Evolutionary conservation across 2,797 vertebrate genomes (phyloP).

Genomic region (Phalloptychus januarius): DNA sequence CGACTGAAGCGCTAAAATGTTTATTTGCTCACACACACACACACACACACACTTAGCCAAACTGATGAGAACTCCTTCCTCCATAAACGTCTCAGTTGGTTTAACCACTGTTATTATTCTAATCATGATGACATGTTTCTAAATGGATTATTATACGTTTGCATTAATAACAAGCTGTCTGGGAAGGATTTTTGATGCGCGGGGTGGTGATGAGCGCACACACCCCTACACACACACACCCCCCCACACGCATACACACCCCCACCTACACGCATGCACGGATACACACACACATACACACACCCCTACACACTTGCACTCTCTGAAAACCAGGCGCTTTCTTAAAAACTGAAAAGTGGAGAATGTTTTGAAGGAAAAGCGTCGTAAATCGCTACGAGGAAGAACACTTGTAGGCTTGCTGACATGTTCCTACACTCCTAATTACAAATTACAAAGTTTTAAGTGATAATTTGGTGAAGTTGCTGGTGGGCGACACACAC

Average conservation of each 20-base stretch:
- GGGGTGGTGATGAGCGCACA: slow-evolving; percentile 27
- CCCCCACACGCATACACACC: slow-evolving; percentile 21
- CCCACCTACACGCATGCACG: slow-evolving; percentile 22
- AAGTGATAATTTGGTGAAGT: slow-evolving; percentile 66
- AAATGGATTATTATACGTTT: slow-evolving; percentile 80
- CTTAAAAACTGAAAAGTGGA: slow-evolving; percentile 6
- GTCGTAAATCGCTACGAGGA: not conserved
- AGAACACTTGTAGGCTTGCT: slow-evolving; percentile 20
- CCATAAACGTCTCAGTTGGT: slow-evolving; percentile 66
- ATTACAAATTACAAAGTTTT: slow-evolving; percentile 71
- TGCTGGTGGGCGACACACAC: slow-evolving; percentile 53
- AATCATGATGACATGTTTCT: slow-evolving; percentile 80
- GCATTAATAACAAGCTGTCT: slow-evolving; percentile 78
- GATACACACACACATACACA: slow-evolving; percentile 22
- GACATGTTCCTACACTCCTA: slow-evolving; percentile 63
- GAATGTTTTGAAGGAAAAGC: slow-evolving; percentile 12
- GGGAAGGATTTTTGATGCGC: slow-evolving; percentile 50
- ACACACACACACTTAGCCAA: slow-evolving; percentile 20
- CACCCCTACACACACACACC: slow-evolving; percentile 22
- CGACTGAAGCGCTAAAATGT: slow-evolving; percentile 39
- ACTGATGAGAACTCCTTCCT: slow-evolving; percentile 60
- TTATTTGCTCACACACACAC: slow-evolving; percentile 44
- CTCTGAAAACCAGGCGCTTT: slow-evolving; percentile 15
- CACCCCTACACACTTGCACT: slow-evolving; percentile 23
- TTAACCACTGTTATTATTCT: slow-evolving; percentile 78